Percentiles rank a stretch among this genome's conserved stretches.
These are phyloP conservation scores for Ranitomeya variabilis DNA, from an alignment of 2,113 vertebrate genomes.

Conservation along the genomic window DNA sequence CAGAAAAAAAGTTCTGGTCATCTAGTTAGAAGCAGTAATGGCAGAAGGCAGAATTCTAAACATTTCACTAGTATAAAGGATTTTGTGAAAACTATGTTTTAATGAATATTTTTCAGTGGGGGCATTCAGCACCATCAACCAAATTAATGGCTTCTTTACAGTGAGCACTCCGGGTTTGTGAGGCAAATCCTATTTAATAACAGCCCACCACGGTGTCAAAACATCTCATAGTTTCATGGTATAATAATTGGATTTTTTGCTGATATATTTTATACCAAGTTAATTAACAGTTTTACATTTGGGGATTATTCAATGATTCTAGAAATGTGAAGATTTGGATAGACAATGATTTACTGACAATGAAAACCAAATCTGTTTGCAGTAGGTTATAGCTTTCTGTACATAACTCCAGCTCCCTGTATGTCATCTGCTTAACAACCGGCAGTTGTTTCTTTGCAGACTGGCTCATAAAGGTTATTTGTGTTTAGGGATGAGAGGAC, in stretches of 20 bases:
- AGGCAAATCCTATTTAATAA: constrained; percentile 10
- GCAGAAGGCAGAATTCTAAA: background rate
- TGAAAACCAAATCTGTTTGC: background rate
- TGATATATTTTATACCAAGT: background rate
- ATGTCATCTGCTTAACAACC: background rate
- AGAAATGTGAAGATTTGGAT: background rate
- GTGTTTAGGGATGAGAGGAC: no score
- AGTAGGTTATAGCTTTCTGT: background rate
- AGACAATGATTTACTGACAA: background rate
- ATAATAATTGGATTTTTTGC: constrained; percentile 13
- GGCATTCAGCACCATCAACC: background rate
- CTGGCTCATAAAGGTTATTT: background rate
- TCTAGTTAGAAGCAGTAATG: background rate
- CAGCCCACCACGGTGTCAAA: background rate
- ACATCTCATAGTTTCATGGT: background rate
- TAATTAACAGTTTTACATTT: background rate
- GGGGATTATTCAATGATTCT: background rate
- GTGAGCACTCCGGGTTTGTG: background rate
- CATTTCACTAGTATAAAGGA: background rate
- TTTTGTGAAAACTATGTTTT: background rate
- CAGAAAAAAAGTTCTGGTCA: background rate
- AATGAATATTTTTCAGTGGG: background rate
- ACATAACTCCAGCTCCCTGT: background rate
- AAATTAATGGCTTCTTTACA: background rate
- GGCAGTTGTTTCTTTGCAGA: background rate